A percentile compares a stretch with the other conserved stretches of the same genome.
Conservation (phyloP, 2,113 vertebrate species). For the Lates calcarifer region DNA sequence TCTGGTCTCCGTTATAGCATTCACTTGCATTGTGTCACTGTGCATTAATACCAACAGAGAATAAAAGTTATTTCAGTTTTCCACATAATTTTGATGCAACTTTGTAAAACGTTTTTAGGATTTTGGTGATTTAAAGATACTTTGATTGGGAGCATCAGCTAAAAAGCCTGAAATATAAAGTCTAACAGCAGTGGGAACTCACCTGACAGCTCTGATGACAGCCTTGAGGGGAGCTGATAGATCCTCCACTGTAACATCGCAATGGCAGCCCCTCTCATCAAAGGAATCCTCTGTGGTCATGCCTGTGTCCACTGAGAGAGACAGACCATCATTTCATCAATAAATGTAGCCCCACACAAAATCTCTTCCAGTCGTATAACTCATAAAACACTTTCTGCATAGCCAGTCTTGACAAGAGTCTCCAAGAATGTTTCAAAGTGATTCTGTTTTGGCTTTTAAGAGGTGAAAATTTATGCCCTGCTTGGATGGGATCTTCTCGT, state of each 20-base stretch:
- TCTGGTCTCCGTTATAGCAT: background rate
- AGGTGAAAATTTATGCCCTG: slow-evolving; percentile 56
- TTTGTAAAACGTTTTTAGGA: background rate
- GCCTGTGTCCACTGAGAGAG: slow-evolving; percentile 89
- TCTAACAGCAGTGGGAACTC: slow-evolving; percentile 53
- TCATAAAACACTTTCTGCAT: slow-evolving; percentile 43
- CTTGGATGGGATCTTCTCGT: slow-evolving; percentile 38
- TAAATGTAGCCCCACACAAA: slow-evolving; percentile 32
- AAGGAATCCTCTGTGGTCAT: slow-evolving; percentile 92
- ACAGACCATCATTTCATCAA: slow-evolving; percentile 47
- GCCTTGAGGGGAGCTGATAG: slow-evolving; percentile 95
- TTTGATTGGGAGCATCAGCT: background rate
- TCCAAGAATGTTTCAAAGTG: slow-evolving; percentile 51
- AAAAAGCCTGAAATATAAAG: background rate
- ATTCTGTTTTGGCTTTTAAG: slow-evolving; percentile 59
- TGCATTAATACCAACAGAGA: background rate
- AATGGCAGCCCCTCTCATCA: slow-evolving; percentile 96
- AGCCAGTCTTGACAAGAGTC: slow-evolving; percentile 4
- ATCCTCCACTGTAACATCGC: slow-evolving; percentile 96
- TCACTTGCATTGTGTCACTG: too few relatives aligned
- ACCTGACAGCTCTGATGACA: slow-evolving; percentile 98
- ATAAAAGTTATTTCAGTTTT: too few relatives aligned
- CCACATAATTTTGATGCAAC: background rate
- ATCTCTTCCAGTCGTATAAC: slow-evolving; percentile 30
- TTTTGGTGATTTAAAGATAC: background rate